These are phyloP conservation scores for Metellina segmentata DNA, from an alignment of 2,888 invertebrate species.

Conservation along the genomic window DNA sequence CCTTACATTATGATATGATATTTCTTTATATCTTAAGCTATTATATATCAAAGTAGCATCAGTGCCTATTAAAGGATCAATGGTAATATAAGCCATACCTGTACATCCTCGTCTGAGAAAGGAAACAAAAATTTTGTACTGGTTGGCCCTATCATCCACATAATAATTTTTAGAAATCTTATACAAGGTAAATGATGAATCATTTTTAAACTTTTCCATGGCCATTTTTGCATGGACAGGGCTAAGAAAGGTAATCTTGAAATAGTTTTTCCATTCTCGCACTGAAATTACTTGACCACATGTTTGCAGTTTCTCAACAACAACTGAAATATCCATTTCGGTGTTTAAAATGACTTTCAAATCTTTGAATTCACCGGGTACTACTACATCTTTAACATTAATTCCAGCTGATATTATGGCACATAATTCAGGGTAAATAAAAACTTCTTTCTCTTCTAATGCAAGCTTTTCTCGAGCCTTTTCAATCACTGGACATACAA, in stretches of 20 bases:
- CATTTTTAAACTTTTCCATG: conserved; percentile 37
- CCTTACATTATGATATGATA: background rate
- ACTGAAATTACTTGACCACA: conserved; percentile 51
- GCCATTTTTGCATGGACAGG: conserved; percentile 57
- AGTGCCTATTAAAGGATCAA: background rate
- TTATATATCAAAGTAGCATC: background rate
- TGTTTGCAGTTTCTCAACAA: conserved; percentile 40
- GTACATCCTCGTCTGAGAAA: conserved; percentile 62
- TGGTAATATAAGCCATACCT: conserved; percentile 59
- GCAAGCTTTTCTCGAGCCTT: conserved; percentile 37
- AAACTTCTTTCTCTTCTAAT: conserved; percentile 53
- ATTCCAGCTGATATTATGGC: conserved; percentile 61
- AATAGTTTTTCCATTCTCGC: conserved; percentile 61
- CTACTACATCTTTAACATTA: conserved; percentile 57
- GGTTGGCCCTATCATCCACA: conserved; percentile 16
- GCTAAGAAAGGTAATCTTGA: conserved; percentile 60
- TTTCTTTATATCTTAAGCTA: background rate
- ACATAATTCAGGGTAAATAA: conserved; percentile 22
- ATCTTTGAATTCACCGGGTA: conserved; percentile 67
- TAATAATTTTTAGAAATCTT: conserved; percentile 4
- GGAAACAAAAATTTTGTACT: conserved; percentile 41
- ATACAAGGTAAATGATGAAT: conserved; percentile 39
- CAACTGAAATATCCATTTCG: conserved; percentile 11
- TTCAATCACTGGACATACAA: conserved; percentile 45
- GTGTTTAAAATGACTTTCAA: conserved; percentile 50